These are phyloP conservation scores for Orthosia cruda DNA, from an alignment of 2,888 invertebrate genomes.

Conservation along the genomic window DNA sequence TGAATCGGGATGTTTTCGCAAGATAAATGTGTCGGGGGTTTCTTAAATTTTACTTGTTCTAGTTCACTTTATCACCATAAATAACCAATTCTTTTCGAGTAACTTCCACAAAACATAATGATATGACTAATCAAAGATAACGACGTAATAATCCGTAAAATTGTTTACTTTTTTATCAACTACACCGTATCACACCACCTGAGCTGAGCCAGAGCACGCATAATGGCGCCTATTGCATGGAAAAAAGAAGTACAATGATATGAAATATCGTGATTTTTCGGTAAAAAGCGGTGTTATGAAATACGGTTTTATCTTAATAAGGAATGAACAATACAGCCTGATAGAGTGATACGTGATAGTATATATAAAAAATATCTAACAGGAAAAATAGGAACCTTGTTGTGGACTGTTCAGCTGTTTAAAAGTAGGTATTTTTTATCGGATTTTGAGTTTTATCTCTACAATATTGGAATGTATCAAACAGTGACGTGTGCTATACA, in stretches of 20 bases:
- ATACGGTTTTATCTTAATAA: conserved; percentile 7
- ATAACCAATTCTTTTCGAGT: conserved; percentile 2
- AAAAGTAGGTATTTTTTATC: background rate
- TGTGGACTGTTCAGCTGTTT: background rate
- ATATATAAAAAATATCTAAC: background rate
- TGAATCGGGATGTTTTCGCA: too few relatives aligned
- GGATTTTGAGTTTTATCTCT: too few relatives aligned
- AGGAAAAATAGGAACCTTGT: conserved; percentile 9
- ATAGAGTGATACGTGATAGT: conserved; percentile 7
- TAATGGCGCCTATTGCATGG: background rate
- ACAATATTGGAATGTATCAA: too few relatives aligned
- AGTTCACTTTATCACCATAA: background rate
- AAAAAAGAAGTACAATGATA: background rate
- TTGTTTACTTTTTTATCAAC: conserved; percentile 37
- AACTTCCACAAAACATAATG: conserved; percentile 2
- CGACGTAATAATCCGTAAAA: conserved; percentile 5
- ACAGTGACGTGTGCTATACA: too few relatives aligned
- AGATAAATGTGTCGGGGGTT: too few relatives aligned
- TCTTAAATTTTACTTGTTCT: too few relatives aligned
- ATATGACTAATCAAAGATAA: conserved; percentile 14
- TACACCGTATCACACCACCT: conserved; percentile 7
- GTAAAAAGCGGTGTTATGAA: background rate
- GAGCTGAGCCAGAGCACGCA: background rate
- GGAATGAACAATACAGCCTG: conserved; percentile 7
- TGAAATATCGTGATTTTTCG: background rate